A percentile compares a stretch with the other conserved stretches of the same genome.
Evolutionary conservation across 2,113 vertebrate genomes (phyloP).

Genomic region (Psittacara wagleri): DNA sequence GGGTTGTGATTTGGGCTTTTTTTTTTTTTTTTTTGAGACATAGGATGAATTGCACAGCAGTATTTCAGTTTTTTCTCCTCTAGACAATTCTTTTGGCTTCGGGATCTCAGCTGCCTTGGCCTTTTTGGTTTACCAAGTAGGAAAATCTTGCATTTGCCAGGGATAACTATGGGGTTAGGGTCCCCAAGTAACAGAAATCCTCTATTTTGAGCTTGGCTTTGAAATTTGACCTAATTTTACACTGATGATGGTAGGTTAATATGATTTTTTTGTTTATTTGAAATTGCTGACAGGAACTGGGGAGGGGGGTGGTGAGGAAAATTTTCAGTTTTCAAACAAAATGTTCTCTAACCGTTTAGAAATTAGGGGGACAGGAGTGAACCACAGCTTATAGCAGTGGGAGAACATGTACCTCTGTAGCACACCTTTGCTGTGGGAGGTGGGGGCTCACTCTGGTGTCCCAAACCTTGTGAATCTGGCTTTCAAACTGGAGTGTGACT

Average conservation of each 20-base stretch:
- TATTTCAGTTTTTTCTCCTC: not conserved
- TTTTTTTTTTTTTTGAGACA: not conserved
- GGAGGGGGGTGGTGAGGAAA: not conserved
- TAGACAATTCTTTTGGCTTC: not conserved
- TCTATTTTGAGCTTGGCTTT: not conserved
- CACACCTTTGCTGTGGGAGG: not conserved
- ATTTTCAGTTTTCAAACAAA: not conserved
- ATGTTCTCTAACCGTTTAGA: not conserved
- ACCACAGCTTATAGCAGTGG: not conserved
- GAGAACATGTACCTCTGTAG: not conserved
- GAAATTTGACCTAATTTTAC: not conserved
- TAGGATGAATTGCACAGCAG: not conserved
- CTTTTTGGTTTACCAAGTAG: not conserved
- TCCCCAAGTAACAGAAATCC: not conserved
- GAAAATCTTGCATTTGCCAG: not conserved
- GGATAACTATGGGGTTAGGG: not conserved
- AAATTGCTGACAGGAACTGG: not conserved
- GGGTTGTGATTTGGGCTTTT: not conserved
- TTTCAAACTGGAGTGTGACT: not conserved
- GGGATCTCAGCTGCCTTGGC: not conserved
- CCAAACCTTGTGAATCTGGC: not conserved
- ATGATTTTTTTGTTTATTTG: not conserved
- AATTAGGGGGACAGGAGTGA: not conserved
- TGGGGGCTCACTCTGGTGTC: accelerated
- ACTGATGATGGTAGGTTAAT: not conserved